These are phyloP conservation scores for Pelvicachromis taeniatus DNA, from an alignment of 2,113 vertebrate species.

Conservation along the genomic window DNA sequence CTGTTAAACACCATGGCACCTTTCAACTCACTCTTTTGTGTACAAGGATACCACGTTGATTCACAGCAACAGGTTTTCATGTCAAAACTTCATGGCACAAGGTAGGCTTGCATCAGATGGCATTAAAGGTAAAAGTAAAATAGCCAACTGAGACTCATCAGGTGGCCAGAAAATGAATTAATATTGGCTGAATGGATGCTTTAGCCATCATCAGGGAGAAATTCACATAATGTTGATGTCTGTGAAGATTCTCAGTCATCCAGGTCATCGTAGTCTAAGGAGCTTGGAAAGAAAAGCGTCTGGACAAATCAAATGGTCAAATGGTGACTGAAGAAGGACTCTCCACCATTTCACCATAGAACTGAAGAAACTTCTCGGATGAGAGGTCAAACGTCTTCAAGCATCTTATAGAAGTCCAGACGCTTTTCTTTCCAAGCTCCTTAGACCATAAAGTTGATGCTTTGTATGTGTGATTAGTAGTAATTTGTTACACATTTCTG, in stretches of 20 bases:
- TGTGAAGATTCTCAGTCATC: too few relatives aligned
- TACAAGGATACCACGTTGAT: background rate
- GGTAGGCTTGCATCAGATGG: background rate
- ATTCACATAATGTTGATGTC: background rate
- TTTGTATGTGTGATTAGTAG: background rate
- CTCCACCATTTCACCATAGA: too few relatives aligned
- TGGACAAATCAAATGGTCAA: too few relatives aligned
- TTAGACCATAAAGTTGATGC: too few relatives aligned
- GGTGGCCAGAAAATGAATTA: background rate
- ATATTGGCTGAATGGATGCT: background rate
- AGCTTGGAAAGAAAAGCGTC: too few relatives aligned
- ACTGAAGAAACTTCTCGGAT: too few relatives aligned
- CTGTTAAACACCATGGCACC: background rate
- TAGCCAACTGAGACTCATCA: background rate
- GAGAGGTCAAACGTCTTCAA: too few relatives aligned
- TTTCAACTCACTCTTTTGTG: background rate
- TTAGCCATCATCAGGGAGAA: background rate
- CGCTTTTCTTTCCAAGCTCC: too few relatives aligned
- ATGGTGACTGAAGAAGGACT: too few relatives aligned
- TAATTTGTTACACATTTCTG: background rate
- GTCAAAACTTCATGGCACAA: background rate
- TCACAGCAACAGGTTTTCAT: background rate
- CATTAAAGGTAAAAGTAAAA: background rate
- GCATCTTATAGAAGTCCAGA: too few relatives aligned
- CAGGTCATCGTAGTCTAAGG: too few relatives aligned